These are phyloP conservation scores for Sylvicola cinctus DNA, from an alignment of 2,888 invertebrate species.

Conservation along the genomic window DNA sequence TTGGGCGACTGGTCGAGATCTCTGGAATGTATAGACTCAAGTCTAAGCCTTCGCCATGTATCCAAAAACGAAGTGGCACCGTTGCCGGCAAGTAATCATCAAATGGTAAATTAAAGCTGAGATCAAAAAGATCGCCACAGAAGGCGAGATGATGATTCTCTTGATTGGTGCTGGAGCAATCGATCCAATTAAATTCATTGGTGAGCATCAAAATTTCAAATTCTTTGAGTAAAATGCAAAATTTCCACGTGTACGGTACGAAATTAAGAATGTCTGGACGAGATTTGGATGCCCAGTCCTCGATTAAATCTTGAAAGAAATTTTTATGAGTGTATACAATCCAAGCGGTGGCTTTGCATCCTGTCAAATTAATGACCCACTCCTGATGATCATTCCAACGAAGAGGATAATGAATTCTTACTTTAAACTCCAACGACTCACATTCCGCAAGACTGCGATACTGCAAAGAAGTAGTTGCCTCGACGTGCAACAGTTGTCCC, in stretches of 20 bases:
- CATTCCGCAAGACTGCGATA: slow-evolving; percentile 84
- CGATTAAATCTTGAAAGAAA: slow-evolving; percentile 88
- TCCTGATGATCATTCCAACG: slow-evolving; percentile 94
- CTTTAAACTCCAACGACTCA: slow-evolving; percentile 83
- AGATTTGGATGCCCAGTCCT: slow-evolving; percentile 91
- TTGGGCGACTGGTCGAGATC: slow-evolving; percentile 68
- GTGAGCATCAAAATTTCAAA: slow-evolving; percentile 84
- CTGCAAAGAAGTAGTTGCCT: slow-evolving; percentile 87
- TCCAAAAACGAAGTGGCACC: slow-evolving; percentile 76
- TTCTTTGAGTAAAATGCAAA: slow-evolving; percentile 76
- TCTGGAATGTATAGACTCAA: slow-evolving; percentile 79
- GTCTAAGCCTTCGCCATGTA: slow-evolving; percentile 88
- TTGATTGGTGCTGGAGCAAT: slow-evolving; percentile 87
- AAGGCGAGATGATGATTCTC: slow-evolving; percentile 89
- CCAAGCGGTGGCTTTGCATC: slow-evolving; percentile 83
- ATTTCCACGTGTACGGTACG: slow-evolving; percentile 92
- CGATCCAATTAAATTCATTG: slow-evolving; percentile 98
- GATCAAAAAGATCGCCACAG: slow-evolving; percentile 81
- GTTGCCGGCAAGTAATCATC: slow-evolving; percentile 82
- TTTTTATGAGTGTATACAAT: slow-evolving; percentile 89
- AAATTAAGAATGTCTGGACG: slow-evolving; percentile 85
- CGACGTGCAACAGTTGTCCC: slow-evolving; percentile 82
- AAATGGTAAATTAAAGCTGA: slow-evolving; percentile 87
- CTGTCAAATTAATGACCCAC: slow-evolving; percentile 80
- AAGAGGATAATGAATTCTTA: slow-evolving; percentile 62